Percentiles rank a stretch among this genome's conserved stretches.
Conservation (phyloP, 2,888 invertebrate genomes). For the Eurois occulta region DNA sequence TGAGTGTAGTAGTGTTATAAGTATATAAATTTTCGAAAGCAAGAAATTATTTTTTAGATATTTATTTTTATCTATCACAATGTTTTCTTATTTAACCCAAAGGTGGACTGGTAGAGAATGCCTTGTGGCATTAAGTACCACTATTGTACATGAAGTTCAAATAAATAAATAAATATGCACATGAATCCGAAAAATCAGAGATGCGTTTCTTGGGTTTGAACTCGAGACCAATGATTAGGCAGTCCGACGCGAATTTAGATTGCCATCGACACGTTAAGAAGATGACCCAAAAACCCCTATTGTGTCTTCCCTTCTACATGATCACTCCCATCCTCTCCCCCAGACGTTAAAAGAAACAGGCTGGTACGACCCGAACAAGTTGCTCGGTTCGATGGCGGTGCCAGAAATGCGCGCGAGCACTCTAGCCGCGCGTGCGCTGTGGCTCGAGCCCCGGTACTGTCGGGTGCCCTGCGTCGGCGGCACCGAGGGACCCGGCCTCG, state of each 20-base stretch:
- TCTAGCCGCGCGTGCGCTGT: slow-evolving; percentile 82
- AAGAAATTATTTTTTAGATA: too few species aligned
- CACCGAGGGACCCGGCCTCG: slow-evolving; percentile 83
- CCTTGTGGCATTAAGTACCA: too few species aligned
- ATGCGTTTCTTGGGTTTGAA: too few species aligned
- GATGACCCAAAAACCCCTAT: not conserved
- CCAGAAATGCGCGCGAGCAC: slow-evolving; percentile 88
- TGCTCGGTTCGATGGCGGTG: slow-evolving; percentile 85
- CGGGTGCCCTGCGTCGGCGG: slow-evolving; percentile 87
- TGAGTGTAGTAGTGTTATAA: too few species aligned
- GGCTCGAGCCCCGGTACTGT: slow-evolving; percentile 83
- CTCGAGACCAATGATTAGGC: too few species aligned
- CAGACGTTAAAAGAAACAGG: slow-evolving; percentile 86
- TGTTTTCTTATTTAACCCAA: too few species aligned
- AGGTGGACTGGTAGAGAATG: too few species aligned
- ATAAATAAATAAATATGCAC: too few species aligned
- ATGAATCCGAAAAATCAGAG: too few species aligned
- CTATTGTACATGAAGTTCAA: too few species aligned
- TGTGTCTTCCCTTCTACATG: not conserved
- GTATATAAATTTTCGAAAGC: too few species aligned
- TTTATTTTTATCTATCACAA: too few species aligned
- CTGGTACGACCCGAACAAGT: slow-evolving; percentile 84
- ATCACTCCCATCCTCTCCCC: slow-evolving; percentile 3
- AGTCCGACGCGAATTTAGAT: not conserved
- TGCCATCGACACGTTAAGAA: not conserved